Evolutionary conservation across 2,797 vertebrate genomes (phyloP).

Genomic region (Anolis apletophallus): DNA sequence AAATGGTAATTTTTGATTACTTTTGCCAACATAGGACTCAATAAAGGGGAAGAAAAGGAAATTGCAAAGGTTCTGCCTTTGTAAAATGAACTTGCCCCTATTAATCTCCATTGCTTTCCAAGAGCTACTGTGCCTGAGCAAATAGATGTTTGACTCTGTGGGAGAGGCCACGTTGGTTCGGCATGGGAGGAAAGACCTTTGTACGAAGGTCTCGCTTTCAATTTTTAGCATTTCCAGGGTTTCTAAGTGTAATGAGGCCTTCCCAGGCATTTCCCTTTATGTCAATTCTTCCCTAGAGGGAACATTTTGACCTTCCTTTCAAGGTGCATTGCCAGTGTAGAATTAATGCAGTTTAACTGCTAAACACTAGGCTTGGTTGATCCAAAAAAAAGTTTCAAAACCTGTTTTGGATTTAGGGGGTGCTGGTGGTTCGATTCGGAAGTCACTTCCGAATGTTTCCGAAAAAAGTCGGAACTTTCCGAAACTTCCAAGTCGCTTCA

Average conservation of each 20-base stretch:
- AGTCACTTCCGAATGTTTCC: no score
- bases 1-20: neutral
- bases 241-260: no score
- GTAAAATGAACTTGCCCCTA: neutral
- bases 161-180: no score
- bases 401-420: no score
- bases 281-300: neutral
- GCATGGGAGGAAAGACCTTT: neutral
- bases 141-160: neutral
- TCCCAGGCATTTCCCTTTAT: neutral
- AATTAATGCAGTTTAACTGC: no score
- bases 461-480: no score
- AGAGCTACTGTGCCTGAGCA: neutral
- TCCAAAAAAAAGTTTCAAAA: no score
- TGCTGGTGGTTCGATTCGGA: no score
- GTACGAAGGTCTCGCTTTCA: neutral
- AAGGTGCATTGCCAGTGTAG: no score
- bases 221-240: neutral
- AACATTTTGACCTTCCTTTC: no score
- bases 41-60: constrained; percentile 8
- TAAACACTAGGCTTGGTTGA: no score
- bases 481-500: no score
- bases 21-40: neutral
- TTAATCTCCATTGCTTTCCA: constrained; percentile 15
- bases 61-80: rapidly evolving